phyloP scores from a whole-genome alignment of 2,113 vertebrate species.

The Elephas maximus region DNA sequence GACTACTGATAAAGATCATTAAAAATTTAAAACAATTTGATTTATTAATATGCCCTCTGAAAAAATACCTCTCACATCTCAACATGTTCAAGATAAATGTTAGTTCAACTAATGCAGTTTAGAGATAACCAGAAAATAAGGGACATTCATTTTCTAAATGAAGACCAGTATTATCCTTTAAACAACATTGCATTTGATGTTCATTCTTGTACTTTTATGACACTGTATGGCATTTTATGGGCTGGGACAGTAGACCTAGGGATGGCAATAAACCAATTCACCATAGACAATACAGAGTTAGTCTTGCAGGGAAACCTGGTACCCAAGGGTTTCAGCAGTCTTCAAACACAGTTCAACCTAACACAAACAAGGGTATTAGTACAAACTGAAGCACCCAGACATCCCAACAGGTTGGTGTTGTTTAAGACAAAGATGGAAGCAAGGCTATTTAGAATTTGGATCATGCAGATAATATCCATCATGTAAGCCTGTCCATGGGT shows the following conservation, averaged over 20 bases:
- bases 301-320: background rate
- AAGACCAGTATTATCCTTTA: background rate
- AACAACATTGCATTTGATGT: background rate
- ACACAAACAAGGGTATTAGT: background rate
- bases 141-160: background rate
- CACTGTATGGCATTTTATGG: background rate
- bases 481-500: background rate
- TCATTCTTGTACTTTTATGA: background rate
- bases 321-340: background rate
- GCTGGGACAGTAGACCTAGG: background rate
- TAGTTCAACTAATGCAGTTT: background rate
- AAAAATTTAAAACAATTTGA: slow-evolving; percentile 12
- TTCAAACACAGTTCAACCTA: slow-evolving; percentile 13
- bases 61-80: background rate
- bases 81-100: background rate
- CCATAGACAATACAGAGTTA: background rate
- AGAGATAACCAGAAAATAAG: background rate
- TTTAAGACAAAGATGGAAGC: background rate
- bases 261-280: background rate
- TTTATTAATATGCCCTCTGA: slow-evolving; percentile 12
- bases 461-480: background rate
- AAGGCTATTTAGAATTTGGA: background rate
- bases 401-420: background rate
- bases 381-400: background rate
- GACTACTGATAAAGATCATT: background rate